phyloP scores from a whole-genome alignment of 2,113 vertebrate species.

The Triplophysa tibetana region DNA sequence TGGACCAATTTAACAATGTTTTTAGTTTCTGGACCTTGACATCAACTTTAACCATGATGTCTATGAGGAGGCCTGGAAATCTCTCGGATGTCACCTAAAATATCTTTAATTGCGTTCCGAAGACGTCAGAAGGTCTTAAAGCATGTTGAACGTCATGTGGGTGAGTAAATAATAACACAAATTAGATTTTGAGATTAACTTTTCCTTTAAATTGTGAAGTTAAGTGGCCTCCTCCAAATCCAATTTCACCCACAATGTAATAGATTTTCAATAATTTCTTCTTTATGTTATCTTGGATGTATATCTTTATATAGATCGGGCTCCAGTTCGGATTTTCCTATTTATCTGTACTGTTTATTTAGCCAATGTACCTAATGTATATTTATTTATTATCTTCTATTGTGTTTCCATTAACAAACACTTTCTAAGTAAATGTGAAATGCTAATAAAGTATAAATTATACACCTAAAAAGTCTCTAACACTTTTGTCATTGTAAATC shows the following conservation, averaged over 20 bases:
- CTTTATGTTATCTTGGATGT: background rate
- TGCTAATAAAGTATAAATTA: conserved; percentile 6
- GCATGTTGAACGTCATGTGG: too few species aligned
- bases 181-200: background rate
- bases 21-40: too few species aligned
- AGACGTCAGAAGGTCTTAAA: too few species aligned
- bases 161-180: conserved; percentile 1
- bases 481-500: background rate
- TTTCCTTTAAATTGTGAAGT: background rate
- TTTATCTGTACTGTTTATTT: background rate
- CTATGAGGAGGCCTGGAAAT: too few species aligned
- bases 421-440: conserved; percentile 1
- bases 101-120: too few species aligned
- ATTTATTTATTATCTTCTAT: background rate
- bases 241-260: background rate
- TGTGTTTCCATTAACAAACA: background rate
- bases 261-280: too few species aligned
- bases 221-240: background rate
- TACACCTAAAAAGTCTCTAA: background rate
- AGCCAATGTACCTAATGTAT: too few species aligned
- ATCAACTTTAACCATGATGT: too few species aligned
- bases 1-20: too few species aligned
- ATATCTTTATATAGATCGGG: background rate
- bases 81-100: too few species aligned
- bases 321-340: background rate